Conservation (phyloP, 1,140 invertebrate genomes). For the Hylyphantes graminicola region DNA sequence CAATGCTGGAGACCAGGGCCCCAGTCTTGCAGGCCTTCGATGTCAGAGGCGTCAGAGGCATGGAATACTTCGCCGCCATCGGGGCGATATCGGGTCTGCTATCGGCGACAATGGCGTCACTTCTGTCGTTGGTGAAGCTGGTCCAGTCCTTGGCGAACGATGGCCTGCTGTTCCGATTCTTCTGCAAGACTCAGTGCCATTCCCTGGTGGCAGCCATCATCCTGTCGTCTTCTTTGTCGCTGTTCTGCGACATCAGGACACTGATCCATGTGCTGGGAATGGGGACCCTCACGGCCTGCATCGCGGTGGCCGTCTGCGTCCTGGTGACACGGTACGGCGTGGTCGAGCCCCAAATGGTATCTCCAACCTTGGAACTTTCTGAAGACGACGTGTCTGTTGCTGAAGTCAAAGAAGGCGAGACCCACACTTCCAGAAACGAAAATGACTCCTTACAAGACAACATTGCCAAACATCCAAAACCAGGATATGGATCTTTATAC, state of each 20-base stretch:
- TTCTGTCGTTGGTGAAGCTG: constrained; percentile 51
- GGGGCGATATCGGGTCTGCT: constrained; percentile 52
- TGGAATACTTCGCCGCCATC: constrained; percentile 49
- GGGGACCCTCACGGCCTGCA: constrained; percentile 55
- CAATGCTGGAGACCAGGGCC: constrained; percentile 35
- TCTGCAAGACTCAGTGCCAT: constrained; percentile 40
- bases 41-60: constrained; percentile 22
- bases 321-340: constrained; percentile 51
- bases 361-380: constrained; percentile 9
- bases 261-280: constrained; percentile 59
- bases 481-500: constrained; percentile 30
- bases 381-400: constrained; percentile 36
- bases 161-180: constrained; percentile 66
- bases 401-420: neutral
- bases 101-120: constrained; percentile 25
- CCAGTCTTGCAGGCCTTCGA: constrained; percentile 51
- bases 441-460: neutral
- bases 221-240: constrained; percentile 22
- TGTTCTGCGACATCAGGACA: constrained; percentile 52
- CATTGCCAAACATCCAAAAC: neutral
- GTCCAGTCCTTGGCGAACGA: constrained; percentile 67
- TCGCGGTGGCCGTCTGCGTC: constrained; percentile 53
- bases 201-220: constrained; percentile 21
- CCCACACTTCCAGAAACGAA: neutral
- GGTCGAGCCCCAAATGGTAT: constrained; percentile 3